Evolutionary conservation across 2,888 invertebrate species (phyloP), one percentile per base, ranked within the genome.

Genomic region (Diarsia mendica): DNA sequence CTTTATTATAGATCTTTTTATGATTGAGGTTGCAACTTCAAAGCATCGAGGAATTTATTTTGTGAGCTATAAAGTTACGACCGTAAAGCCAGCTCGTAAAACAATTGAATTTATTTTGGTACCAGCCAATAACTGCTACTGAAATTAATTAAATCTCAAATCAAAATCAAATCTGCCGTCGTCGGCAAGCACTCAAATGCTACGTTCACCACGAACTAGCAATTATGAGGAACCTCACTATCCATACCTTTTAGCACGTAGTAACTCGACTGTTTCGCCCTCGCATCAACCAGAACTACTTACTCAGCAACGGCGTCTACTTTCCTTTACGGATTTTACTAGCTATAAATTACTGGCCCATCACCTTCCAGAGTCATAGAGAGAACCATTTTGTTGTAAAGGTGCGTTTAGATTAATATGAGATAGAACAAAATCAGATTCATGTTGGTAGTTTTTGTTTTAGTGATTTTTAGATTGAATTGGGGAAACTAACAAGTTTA

Each of bases 221-320:
- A 83, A 72, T 80, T 78, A 78, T 67, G 65, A 49, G 53, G 53
- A 39, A 67, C 71, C 71, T 28, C 46, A 49, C 69, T 60, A 55
- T 23, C 65, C 67, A 51, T 76, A 66, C 49, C 72, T 72, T 72
- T 84, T 71, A 77, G 49, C 77, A 77, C 72, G 53, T 64, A 81
- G 63, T 80, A 84, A 84, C 81, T 64, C 51, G 58, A 77, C 72
- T 66, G 46, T 65, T 80, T 64, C 70, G 23, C 69, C 60, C 60
- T 73, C 85, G 55, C 85, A 78, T 78, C 85, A 75, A 78, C 82
- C 20, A 23, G 72, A 74, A 85, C 71, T 74, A 77, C 85, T 83
- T 82, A 83, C 83, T 82, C 71, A 77, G 83, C 82, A 58, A 53
- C 48, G 80, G 46, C 23, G 33, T 51, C 81, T 71, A 72, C 70